Percentiles rank a stretch among this genome's conserved stretches.
Conservation (phyloP, 2,113 vertebrate genomes). For the Pituophis catenifer region DNA sequence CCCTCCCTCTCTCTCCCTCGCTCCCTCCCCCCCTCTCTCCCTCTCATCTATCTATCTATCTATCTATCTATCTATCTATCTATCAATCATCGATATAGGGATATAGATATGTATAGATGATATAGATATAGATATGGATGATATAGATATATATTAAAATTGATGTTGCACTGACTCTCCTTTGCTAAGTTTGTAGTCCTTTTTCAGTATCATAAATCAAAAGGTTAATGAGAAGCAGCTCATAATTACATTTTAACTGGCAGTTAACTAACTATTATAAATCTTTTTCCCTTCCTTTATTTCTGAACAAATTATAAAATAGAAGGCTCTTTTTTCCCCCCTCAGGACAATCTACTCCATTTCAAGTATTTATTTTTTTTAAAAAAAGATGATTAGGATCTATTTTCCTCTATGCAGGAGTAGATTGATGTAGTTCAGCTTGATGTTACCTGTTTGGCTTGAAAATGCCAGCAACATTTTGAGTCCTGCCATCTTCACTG, state of each 20-base stretch:
- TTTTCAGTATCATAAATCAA: not conserved
- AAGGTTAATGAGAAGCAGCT: not conserved
- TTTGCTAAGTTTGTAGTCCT: not conserved
- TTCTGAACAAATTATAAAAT: not conserved
- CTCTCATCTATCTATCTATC: too few species aligned
- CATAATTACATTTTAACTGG: not conserved
- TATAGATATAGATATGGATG: too few species aligned
- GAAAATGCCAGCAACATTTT: constrained; percentile 5
- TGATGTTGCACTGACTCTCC: not conserved
- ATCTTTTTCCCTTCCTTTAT: not conserved
- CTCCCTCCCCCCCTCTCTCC: too few species aligned
- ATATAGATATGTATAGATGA: too few species aligned
- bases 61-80: too few species aligned
- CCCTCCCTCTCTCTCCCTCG: too few species aligned
- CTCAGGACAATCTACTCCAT: not conserved
- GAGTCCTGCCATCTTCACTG: constrained; percentile 37
- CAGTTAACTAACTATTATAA: not conserved
- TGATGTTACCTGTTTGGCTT: not conserved
- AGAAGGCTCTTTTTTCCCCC: not conserved
- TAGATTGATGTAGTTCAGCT: not conserved
- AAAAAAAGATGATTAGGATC: not conserved
- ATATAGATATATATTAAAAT: not conserved
- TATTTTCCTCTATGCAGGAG: not conserved
- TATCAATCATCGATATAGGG: too few species aligned
- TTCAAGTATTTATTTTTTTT: not conserved